Base-by-base conservation (phyloP, 1,140 invertebrate species). In the Vollenhovia emeryi region DNA sequence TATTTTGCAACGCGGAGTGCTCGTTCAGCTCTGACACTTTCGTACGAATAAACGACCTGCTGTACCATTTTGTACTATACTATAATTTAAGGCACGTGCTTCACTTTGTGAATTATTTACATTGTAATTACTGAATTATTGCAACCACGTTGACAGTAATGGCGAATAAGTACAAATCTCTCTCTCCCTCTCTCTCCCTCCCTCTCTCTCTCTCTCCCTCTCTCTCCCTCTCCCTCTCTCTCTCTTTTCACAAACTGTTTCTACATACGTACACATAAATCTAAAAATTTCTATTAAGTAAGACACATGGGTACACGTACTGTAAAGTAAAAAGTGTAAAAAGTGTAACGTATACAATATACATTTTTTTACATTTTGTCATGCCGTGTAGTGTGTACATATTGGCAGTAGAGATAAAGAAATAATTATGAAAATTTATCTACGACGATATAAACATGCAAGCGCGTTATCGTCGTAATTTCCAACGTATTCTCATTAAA, bases 81-180 rank as follows among this genome's bases (percentile, higher is more conserved):
- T 57, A 75, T 21, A 45, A 59, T 76, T 76, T 75, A 60, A 15
- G 24, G 8, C 24, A 40, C 7, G 33, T 74, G 50, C 24, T 27
- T 33, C 57, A 45, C 9, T 36, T 55, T 27, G 11, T 36, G 5
- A 59, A 75, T 64, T 45, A 45, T 76, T 64, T 45, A 33, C n/a
- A 48, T 62, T 33, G 15, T 48, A 76, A 76, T 64, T 76, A 45
- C 13, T 66, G 6, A 66, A 66, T 64, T 64, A 64, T 40, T 40
- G 60, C n/a, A 40, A 11, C n/a, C 18, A 18, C 8, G 30, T 55
- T 48, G 50, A 74, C 15, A 40, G 27, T 4, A 36, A 60, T 76
- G 27, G 1, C 9, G 0, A 3, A 30, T 27, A 50, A 57, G 8
- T 13, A n/a, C n/a, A 50, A 9, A 74, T n/a, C n/a, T n/a, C n/a